These are phyloP conservation scores for Puffinus mauretanicus DNA, from an alignment of 2,113 vertebrate species.

Conservation along the genomic window DNA sequence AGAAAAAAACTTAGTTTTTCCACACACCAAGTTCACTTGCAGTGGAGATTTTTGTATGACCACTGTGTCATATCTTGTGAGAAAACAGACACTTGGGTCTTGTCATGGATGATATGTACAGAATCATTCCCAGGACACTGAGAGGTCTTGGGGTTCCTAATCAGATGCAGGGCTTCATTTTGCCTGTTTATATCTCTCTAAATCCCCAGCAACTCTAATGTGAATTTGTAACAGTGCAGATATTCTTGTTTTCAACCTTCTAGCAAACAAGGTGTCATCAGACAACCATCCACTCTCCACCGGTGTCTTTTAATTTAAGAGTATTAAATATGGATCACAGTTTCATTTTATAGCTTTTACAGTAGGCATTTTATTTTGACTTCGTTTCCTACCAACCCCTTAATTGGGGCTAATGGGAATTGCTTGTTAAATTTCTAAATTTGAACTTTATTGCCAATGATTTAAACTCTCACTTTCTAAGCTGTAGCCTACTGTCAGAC, in stretches of 20 bases:
- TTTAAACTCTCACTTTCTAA: background rate
- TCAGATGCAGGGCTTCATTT: background rate
- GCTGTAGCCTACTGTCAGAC: background rate
- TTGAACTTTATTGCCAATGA: background rate
- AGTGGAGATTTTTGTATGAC: background rate
- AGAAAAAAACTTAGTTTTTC: background rate
- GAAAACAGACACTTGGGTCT: background rate
- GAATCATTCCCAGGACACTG: background rate
- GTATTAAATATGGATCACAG: background rate
- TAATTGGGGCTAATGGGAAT: background rate
- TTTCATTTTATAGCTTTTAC: background rate
- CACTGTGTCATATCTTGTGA: background rate
- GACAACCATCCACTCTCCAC: background rate
- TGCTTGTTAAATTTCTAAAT: background rate
- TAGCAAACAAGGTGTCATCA: background rate
- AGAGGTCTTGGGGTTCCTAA: background rate
- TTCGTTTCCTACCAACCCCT: background rate
- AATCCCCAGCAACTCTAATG: background rate
- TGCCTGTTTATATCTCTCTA: background rate
- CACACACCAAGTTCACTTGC: background rate
- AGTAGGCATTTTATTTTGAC: background rate
- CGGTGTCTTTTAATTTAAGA: background rate
- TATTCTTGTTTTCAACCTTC: background rate
- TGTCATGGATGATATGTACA: background rate
- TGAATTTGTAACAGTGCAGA: background rate